phyloP scores from a whole-genome alignment of 2,113 vertebrate genomes.

The Pelmatolapia mariae region DNA sequence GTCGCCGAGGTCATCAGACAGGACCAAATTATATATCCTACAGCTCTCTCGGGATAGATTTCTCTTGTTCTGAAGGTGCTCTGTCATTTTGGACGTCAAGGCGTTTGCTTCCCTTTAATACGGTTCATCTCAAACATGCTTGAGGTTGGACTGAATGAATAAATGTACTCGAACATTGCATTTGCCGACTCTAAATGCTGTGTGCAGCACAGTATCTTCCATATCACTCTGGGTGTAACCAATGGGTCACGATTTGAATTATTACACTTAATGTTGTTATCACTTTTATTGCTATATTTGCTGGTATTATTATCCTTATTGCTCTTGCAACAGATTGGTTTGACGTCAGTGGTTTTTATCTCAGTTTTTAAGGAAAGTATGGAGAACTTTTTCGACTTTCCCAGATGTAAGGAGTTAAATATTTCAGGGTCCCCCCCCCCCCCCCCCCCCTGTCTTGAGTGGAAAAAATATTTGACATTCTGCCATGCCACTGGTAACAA shows the following conservation, averaged over 20 bases:
- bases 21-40: constrained; percentile 9
- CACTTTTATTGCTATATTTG: constrained; percentile 66
- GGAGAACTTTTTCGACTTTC: constrained; percentile 32
- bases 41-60: constrained; percentile 16
- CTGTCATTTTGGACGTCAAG: constrained; percentile 38
- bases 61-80: constrained; percentile 56
- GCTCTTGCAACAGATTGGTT: constrained; percentile 65
- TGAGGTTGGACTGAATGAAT: constrained; percentile 34
- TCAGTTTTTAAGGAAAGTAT: constrained; percentile 41
- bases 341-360: constrained; percentile 66
- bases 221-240: constrained; percentile 48
- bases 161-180: constrained; percentile 1
- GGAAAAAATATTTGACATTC: constrained; percentile 49
- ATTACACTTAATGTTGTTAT: constrained; percentile 66
- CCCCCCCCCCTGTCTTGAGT: constrained; percentile 29
- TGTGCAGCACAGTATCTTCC: constrained; percentile 42
- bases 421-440: not conserved
- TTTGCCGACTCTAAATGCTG: constrained; percentile 17
- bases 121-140: constrained; percentile 37
- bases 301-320: constrained; percentile 70
- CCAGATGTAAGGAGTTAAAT: constrained; percentile 32
- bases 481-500: constrained; percentile 41
- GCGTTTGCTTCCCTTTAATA: constrained; percentile 69
- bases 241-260: constrained; percentile 60
- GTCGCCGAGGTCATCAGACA: not conserved